These are phyloP conservation scores for Apistogramma diplotaenia DNA, from an alignment of 2,113 vertebrate species.

Conservation along the genomic window DNA sequence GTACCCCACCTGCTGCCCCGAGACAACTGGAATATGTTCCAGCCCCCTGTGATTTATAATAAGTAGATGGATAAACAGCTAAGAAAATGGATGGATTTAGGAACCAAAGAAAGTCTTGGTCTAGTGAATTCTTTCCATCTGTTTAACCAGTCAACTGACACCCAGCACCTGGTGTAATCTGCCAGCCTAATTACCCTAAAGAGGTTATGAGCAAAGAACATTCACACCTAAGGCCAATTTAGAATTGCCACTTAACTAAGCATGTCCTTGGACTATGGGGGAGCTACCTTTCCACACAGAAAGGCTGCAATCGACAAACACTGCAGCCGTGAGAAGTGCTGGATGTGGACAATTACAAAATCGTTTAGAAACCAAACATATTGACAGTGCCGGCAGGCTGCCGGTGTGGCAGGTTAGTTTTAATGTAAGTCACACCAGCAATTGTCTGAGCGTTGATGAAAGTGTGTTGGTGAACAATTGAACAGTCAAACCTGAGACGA, in stretches of 20 bases:
- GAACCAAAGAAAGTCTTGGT: background rate
- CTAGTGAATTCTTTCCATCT: background rate
- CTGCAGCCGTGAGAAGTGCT: background rate
- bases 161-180: background rate
- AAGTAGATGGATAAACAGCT: background rate
- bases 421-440: background rate
- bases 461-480: background rate
- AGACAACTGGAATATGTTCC: background rate
- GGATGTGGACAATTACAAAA: background rate
- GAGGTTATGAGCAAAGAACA: background rate
- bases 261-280: background rate
- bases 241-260: background rate
- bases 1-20: background rate
- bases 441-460: fast-evolving
- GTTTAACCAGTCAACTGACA: background rate
- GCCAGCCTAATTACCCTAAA: background rate
- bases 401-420: background rate
- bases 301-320: background rate
- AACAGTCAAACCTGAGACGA: background rate
- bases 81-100: background rate
- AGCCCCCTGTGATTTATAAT: background rate
- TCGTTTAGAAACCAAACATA: background rate
- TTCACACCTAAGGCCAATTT: background rate
- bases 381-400: background rate
- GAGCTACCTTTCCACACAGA: no score